These are phyloP conservation scores for Pammene aurita DNA, from an alignment of 2,888 invertebrate genomes.

Conservation along the genomic window DNA sequence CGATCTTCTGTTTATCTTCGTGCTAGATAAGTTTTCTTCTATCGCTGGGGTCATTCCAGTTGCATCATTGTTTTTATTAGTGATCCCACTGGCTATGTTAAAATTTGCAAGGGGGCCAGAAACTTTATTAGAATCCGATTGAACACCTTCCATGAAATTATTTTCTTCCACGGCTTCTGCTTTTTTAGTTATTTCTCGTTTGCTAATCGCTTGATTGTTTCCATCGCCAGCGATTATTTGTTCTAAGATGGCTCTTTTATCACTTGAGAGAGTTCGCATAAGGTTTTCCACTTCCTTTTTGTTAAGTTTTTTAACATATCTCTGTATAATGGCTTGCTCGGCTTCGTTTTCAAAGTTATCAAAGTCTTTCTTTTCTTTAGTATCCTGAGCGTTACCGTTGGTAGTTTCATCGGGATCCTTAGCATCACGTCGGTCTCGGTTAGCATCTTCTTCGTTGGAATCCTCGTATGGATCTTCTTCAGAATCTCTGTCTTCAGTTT, in stretches of 20 bases:
- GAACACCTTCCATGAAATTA: conserved; percentile 62
- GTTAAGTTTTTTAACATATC: conserved; percentile 70
- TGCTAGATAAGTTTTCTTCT: conserved; percentile 49
- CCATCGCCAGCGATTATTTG: conserved; percentile 65
- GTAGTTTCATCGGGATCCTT: conserved; percentile 32
- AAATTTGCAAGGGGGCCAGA: conserved; percentile 56
- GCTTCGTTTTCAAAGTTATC: conserved; percentile 54
- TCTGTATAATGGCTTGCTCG: conserved; percentile 70
- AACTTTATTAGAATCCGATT: conserved; percentile 65
- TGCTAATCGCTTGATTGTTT: conserved; percentile 51
- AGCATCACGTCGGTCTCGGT: conserved; percentile 61
- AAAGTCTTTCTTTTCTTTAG: conserved; percentile 44
- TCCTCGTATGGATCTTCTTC: conserved; percentile 53
- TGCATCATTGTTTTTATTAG: conserved; percentile 52
- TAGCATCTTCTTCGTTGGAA: conserved; percentile 49
- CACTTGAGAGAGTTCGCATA: conserved; percentile 67
- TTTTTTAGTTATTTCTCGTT: conserved; percentile 78
- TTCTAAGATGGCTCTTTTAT: conserved; percentile 69
- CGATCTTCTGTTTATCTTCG: conserved; percentile 57
- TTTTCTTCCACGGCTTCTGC: conserved; percentile 70
- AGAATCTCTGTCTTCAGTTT: conserved; percentile 53
- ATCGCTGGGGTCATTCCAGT: conserved; percentile 52
- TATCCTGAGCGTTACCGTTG: conserved; percentile 35
- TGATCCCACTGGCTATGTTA: conserved; percentile 53
- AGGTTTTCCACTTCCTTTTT: conserved; percentile 69